These are phyloP conservation scores for Epinotia demarniana DNA, from an alignment of 2,888 invertebrate genomes.

Conservation along the genomic window DNA sequence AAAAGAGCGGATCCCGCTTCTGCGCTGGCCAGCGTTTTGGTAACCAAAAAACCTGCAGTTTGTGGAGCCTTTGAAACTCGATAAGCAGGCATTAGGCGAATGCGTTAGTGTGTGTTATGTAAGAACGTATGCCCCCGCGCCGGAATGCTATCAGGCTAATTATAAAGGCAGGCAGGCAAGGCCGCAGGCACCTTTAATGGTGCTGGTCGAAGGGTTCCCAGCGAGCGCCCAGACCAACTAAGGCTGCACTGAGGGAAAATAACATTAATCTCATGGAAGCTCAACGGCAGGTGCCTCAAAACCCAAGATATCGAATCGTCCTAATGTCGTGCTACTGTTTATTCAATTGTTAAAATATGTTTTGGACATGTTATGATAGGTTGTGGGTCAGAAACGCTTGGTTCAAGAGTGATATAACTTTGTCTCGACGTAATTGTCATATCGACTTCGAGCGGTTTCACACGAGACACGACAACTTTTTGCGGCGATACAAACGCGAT, in stretches of 20 bases:
- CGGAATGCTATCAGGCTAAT: constrained; percentile 1
- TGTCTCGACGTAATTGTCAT: neutral
- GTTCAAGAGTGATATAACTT: neutral
- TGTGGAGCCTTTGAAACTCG: constrained; percentile 31
- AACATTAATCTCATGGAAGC: neutral
- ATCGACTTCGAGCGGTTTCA: neutral
- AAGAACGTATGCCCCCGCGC: neutral
- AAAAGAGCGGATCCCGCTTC: constrained; percentile 20
- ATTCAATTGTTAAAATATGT: neutral
- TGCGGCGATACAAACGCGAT: no score
- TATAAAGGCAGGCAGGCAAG: neutral
- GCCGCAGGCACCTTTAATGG: neutral
- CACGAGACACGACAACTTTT: no score
- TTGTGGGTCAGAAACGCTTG: neutral
- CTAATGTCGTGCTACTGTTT: neutral
- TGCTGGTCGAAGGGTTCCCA: neutral
- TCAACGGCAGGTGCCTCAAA: neutral
- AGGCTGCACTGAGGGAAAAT: neutral
- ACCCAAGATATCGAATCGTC: neutral
- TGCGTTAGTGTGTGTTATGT: neutral
- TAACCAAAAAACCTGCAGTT: constrained; percentile 19
- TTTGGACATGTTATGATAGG: neutral
- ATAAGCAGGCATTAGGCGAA: constrained; percentile 22
- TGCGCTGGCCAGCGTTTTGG: constrained; percentile 4
- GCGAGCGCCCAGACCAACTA: neutral